Conservation (phyloP, 2,113 vertebrate genomes). For the Nymphicus hollandicus region DNA sequence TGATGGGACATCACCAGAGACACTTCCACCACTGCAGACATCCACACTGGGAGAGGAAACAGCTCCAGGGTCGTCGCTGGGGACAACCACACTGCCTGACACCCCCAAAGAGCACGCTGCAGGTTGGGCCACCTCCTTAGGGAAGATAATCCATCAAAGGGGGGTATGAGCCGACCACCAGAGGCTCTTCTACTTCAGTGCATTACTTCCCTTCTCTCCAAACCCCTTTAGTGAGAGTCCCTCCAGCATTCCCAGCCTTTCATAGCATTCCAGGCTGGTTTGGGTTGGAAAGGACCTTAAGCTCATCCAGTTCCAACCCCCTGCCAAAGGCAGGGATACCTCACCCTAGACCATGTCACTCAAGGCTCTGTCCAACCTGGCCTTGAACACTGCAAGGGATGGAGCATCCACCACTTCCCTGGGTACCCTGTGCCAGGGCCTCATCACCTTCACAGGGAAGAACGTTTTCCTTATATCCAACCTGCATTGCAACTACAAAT, state of each 20-base stretch:
- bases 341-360: neutral
- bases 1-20: neutral
- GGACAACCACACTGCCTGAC: fast-evolving
- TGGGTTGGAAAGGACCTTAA: neutral
- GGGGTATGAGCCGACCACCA: neutral
- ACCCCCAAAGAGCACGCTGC: fast-evolving
- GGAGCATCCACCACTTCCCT: neutral
- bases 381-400: neutral
- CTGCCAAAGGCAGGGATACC: neutral
- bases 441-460: neutral
- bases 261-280: neutral
- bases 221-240: neutral
- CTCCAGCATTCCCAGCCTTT: neutral
- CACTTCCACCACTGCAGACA: neutral
- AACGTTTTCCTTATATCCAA: neutral
- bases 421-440: neutral
- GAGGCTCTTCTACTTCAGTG: neutral
- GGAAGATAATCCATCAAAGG: fast-evolving
- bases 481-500: neutral
- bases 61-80: neutral
- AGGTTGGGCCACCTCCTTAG: neutral
- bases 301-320: neutral
- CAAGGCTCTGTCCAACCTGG: neutral
- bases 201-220: neutral
- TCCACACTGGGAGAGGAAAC: neutral